Evolutionary conservation across 2,113 vertebrate genomes (phyloP).

Genomic region (Dissostichus mawsoni): DNA sequence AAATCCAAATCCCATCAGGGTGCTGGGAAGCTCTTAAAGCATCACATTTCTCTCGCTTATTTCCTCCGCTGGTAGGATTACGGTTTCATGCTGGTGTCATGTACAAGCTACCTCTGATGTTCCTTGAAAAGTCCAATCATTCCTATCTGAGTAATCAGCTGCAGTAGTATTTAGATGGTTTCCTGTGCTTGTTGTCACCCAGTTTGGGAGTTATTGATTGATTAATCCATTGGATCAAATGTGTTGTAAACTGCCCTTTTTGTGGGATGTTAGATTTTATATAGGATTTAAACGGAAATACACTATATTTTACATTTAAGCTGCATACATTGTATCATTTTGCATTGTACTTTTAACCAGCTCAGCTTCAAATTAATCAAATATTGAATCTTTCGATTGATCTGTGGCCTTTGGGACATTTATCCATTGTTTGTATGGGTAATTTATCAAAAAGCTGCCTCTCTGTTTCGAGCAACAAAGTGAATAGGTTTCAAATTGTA

Average conservation of each 20-base stretch:
- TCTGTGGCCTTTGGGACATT: neutral
- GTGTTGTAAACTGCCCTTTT: neutral
- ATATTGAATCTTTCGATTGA: slow-evolving; percentile 24
- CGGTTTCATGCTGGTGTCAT: slow-evolving; percentile 72
- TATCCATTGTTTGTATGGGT: slow-evolving; percentile 32
- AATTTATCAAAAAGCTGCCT: slow-evolving; percentile 32
- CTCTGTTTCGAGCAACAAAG: slow-evolving; percentile 1
- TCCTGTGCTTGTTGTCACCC: slow-evolving; percentile 15
- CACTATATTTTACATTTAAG: slow-evolving; percentile 18
- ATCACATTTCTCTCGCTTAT: slow-evolving; percentile 72
- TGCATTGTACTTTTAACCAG: neutral
- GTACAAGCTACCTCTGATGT: slow-evolving; percentile 68
- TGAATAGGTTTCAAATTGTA: slow-evolving; percentile 37
- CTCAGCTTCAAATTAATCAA: neutral
- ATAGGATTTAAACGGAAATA: neutral
- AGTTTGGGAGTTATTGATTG: slow-evolving; percentile 19
- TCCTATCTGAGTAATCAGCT: slow-evolving; percentile 53
- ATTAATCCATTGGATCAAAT: neutral
- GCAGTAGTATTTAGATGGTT: neutral
- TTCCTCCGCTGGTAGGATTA: slow-evolving; percentile 71
- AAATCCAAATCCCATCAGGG: slow-evolving; percentile 72
- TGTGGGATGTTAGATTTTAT: slow-evolving; percentile 1
- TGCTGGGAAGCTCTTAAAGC: slow-evolving; percentile 72
- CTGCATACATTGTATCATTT: neutral
- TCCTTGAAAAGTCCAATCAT: slow-evolving; percentile 51